Percentiles rank a stretch among this genome's conserved stretches.
Evolutionary conservation across 2,888 invertebrate species (phyloP).

Genomic region (Halictus quadricinctus): DNA sequence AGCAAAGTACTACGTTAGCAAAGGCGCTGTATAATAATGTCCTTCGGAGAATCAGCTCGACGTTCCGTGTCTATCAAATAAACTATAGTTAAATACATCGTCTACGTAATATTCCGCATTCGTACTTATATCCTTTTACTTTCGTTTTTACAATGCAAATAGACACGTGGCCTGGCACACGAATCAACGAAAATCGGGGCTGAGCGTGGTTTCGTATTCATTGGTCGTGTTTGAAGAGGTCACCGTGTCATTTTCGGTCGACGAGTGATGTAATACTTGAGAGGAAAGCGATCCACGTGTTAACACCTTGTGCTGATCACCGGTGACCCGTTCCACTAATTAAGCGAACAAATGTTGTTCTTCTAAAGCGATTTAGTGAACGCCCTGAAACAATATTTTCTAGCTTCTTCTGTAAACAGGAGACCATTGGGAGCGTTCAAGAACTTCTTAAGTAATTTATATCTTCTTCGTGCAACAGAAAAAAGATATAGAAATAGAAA

Average conservation of each 20-base stretch:
- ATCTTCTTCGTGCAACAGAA: no score
- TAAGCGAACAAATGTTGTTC: not conserved
- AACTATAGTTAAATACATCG: not conserved
- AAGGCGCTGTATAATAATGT: conserved; percentile 1
- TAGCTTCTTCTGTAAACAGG: not conserved
- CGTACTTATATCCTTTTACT: conserved; percentile 21
- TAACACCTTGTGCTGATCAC: not conserved
- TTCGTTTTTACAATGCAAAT: conserved; percentile 3
- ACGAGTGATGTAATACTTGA: conserved; percentile 13
- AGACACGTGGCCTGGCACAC: not conserved
- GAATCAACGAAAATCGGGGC: not conserved
- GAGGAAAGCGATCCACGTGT: conserved; percentile 17
- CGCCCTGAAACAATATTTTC: not conserved
- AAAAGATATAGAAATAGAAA: no score
- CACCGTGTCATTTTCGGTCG: conserved; percentile 10
- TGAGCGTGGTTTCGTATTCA: conserved; percentile 35
- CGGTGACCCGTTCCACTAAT: not conserved
- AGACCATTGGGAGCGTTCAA: no score
- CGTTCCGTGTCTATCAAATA: conserved; percentile 8
- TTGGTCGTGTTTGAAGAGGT: not conserved
- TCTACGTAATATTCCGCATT: not conserved
- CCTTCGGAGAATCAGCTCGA: not conserved
- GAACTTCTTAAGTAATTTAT: no score
- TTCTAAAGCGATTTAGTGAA: not conserved
- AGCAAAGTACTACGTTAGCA: not conserved